Conservation (phyloP, 2,797 vertebrate genomes). For the Zenarchopterus dispar region DNA sequence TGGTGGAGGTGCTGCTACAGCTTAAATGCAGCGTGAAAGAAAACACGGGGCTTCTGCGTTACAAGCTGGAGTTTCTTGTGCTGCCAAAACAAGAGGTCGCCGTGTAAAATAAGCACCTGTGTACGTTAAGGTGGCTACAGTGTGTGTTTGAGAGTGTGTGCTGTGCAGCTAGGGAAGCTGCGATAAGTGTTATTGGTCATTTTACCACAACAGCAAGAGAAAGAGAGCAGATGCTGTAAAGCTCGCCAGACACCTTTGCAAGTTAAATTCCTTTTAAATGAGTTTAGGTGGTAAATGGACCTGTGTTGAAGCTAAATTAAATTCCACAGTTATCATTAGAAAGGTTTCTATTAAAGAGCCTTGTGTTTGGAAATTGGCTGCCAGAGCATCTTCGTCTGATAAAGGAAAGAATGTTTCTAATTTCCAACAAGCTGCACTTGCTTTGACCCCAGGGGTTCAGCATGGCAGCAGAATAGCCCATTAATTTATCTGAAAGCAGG, state of each 20-base stretch:
- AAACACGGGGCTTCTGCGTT: neutral
- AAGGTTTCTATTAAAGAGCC: conserved; percentile 72
- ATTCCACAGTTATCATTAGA: conserved; percentile 80
- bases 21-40: conserved; percentile 11
- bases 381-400: conserved; percentile 58
- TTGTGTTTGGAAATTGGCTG: conserved; percentile 76
- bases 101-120: neutral
- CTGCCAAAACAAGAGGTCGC: conserved; percentile 10
- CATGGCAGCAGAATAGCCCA: conserved; percentile 64
- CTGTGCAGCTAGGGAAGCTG: neutral
- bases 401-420: conserved; percentile 69
- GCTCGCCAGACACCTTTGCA: conserved; percentile 60
- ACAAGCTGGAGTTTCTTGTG: conserved; percentile 3
- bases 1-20: conserved; percentile 1
- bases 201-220: conserved; percentile 23
- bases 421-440: conserved; percentile 69
- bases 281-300: conserved; percentile 78
- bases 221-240: conserved; percentile 41
- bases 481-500: conserved; percentile 72
- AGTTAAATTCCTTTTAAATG: conserved; percentile 77
- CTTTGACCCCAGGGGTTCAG: conserved; percentile 68
- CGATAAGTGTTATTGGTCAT: conserved; percentile 16
- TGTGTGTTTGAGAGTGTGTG: neutral
- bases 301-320: conserved; percentile 75
- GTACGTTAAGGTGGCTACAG: neutral